A percentile compares a stretch with the other conserved stretches of the same genome.
Conservation (phyloP, 2,888 invertebrate genomes). For the Bruchidius siliquastri region DNA sequence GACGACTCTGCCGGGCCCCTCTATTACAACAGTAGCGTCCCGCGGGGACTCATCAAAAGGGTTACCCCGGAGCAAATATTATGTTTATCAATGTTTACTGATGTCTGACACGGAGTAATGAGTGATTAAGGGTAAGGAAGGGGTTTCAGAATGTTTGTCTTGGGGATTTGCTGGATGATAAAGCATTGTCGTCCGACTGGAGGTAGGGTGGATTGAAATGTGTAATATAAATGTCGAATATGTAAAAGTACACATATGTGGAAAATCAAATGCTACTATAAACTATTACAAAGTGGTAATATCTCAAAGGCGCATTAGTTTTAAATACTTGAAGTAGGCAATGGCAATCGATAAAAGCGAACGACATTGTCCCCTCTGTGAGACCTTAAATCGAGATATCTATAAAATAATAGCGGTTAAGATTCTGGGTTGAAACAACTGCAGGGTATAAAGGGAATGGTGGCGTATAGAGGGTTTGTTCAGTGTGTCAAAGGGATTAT, state of each 20-base stretch:
- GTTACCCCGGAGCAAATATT: not conserved
- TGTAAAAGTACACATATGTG: not conserved
- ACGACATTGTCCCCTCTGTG: too few relatives aligned
- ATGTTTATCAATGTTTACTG: not conserved
- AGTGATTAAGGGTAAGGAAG: not conserved
- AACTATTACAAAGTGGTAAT: too few relatives aligned
- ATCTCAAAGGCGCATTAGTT: too few relatives aligned
- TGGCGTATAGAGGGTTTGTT: not conserved
- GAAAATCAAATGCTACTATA: too few relatives aligned
- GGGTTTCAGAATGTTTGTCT: not conserved
- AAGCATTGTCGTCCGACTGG: not conserved
- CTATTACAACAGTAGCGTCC: not conserved
- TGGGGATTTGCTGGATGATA: not conserved
- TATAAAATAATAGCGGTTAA: not conserved
- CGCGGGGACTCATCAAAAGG: not conserved
- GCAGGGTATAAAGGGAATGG: not conserved
- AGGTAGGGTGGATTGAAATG: not conserved
- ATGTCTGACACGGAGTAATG: not conserved
- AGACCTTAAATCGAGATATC: too few relatives aligned
- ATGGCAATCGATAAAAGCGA: too few relatives aligned
- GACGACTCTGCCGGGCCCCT: constrained; percentile 5
- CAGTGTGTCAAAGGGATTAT: constrained; percentile 36
- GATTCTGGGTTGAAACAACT: not conserved
- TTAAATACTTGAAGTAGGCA: too few relatives aligned
- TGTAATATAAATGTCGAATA: not conserved